phyloP scores from a whole-genome alignment of 2,113 vertebrate species.

The Sciurus niger region DNA sequence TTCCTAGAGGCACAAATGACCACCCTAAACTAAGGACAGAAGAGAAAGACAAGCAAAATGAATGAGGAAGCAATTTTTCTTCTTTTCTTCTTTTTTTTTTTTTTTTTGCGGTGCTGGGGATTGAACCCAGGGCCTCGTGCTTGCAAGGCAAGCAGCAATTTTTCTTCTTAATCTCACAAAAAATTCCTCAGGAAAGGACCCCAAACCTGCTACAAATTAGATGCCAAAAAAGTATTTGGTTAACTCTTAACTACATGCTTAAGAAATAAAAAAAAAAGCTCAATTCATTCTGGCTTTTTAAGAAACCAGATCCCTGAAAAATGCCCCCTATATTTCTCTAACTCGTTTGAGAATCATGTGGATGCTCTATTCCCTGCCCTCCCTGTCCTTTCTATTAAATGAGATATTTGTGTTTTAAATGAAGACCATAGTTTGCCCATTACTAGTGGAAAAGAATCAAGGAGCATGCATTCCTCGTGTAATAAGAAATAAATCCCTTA shows the following conservation, averaged over 20 bases:
- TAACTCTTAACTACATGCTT: slow-evolving; percentile 62
- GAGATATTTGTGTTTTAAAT: slow-evolving; percentile 76
- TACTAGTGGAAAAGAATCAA: not conserved
- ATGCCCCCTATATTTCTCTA: not conserved
- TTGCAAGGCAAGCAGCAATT: not conserved
- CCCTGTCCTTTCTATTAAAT: slow-evolving; percentile 60
- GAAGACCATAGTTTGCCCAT: slow-evolving; percentile 63
- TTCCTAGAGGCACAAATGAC: not conserved
- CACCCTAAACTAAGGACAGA: not conserved
- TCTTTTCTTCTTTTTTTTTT: not conserved
- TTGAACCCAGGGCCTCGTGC: too few species aligned
- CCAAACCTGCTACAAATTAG: slow-evolving; percentile 52
- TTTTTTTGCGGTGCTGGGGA: too few species aligned
- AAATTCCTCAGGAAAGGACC: not conserved
- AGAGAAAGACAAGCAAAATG: not conserved
- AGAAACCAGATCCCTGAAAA: slow-evolving; percentile 21
- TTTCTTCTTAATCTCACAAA: not conserved
- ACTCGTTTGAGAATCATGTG: not conserved
- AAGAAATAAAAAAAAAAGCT: slow-evolving; percentile 30
- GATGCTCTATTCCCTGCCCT: not conserved
- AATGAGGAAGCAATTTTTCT: not conserved
- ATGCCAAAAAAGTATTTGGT: slow-evolving; percentile 43
- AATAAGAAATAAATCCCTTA: slow-evolving; percentile 82
- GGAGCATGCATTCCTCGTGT: slow-evolving; percentile 61
- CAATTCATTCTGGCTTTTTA: slow-evolving; percentile 50